A percentile compares a stretch with the other conserved stretches of the same genome.
Evolutionary conservation across 2,888 invertebrate genomes (phyloP).

Genomic region (Melitaea athalia): DNA sequence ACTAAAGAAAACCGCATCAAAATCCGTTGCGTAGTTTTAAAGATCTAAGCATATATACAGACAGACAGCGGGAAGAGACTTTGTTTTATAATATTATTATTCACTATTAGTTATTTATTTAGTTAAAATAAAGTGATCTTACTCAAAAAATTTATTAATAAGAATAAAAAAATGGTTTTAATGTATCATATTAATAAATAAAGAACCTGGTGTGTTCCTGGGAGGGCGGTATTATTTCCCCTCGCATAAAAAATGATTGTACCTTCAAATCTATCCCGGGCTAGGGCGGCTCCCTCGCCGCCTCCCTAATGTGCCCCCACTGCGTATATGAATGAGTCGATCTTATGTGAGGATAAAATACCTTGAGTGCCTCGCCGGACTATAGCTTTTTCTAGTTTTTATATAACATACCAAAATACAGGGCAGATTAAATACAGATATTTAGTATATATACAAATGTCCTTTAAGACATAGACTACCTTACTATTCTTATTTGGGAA

Average conservation of each 20-base stretch:
- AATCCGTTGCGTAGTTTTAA: no score
- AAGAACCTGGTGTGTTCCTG: constrained; percentile 47
- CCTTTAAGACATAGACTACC: neutral
- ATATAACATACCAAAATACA: neutral
- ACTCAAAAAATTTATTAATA: no score
- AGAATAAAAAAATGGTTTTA: no score
- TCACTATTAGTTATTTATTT: no score
- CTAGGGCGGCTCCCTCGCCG: constrained; percentile 66
- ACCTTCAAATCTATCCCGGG: constrained; percentile 81
- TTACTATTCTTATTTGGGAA: no score
- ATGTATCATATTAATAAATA: neutral
- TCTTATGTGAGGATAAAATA: constrained; percentile 45
- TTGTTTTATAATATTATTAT: no score
- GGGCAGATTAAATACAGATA: neutral
- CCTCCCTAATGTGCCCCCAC: constrained; percentile 52
- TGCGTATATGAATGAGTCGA: constrained; percentile 66
- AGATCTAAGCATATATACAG: no score
- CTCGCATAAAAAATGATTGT: constrained; percentile 82
- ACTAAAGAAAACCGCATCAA: no score
- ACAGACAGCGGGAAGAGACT: no score
- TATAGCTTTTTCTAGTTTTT: constrained; percentile 18
- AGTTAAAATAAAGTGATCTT: no score
- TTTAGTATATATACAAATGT: neutral
- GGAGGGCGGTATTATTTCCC: constrained; percentile 63
- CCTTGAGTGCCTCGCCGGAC: constrained; percentile 35